phyloP scores from a whole-genome alignment of 1,140 invertebrate species.

The Bombus superbus region DNA sequence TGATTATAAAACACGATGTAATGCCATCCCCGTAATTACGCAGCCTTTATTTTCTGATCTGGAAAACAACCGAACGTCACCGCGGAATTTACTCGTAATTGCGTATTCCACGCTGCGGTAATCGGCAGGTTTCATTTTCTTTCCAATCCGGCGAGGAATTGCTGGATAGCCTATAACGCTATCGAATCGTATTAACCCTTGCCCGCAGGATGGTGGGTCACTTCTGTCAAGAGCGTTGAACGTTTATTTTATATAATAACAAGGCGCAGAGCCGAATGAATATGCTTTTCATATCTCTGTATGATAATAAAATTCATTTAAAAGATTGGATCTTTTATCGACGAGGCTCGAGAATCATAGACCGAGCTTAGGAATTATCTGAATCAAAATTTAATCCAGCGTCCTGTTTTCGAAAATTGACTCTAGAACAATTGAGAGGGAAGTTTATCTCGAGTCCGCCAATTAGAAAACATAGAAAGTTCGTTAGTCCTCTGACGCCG shows the following conservation, averaged over 20 bases:
- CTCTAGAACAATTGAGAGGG: too few species aligned
- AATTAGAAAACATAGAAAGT: too few species aligned
- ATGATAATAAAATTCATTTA: background rate
- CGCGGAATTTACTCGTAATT: conserved; percentile 49
- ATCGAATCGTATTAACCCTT: background rate
- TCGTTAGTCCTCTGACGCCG: too few species aligned
- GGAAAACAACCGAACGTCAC: conserved; percentile 27
- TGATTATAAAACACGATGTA: conserved; percentile 55
- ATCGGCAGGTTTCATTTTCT: conserved; percentile 42
- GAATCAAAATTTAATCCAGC: too few species aligned
- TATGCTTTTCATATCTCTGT: background rate
- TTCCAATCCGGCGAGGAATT: conserved; percentile 25
- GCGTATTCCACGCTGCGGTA: conserved; percentile 17
- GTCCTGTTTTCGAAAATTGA: too few species aligned
- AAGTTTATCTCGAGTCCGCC: too few species aligned
- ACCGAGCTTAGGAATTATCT: too few species aligned
- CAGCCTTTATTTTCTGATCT: conserved; percentile 50
- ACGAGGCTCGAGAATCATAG: too few species aligned
- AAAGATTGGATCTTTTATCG: too few species aligned
- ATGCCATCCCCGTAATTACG: conserved; percentile 42
- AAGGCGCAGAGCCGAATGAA: background rate
- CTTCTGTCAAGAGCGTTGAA: background rate
- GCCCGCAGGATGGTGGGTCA: background rate
- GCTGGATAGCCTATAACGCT: background rate
- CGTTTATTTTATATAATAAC: background rate